phyloP scores from a whole-genome alignment of 2,797 vertebrate species.

The Acanthurus tractus region DNA sequence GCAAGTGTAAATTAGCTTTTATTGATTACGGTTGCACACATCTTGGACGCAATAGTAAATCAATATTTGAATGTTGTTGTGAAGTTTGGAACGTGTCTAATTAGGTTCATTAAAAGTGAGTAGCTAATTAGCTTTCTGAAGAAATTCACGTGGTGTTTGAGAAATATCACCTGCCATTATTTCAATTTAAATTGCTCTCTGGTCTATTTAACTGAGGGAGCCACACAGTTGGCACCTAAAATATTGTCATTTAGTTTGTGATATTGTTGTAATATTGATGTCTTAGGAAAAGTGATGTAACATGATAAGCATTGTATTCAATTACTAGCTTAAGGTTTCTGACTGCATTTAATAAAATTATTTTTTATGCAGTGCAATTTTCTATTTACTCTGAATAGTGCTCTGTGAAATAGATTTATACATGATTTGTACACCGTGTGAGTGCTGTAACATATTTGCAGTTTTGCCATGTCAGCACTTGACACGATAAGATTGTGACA shows the following conservation, averaged over 20 bases:
- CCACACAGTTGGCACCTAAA: neutral
- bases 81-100: constrained; percentile 61
- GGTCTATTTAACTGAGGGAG: neutral
- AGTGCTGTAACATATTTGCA: neutral
- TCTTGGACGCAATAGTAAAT: constrained; percentile 57
- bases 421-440: no score
- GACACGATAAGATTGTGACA: constrained; percentile 5
- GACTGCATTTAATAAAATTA: no score
- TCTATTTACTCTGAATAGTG: no score
- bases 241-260: neutral
- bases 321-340: no score
- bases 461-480: constrained; percentile 5
- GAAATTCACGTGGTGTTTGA: constrained; percentile 53
- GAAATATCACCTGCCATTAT: constrained; percentile 42
- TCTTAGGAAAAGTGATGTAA: no score
- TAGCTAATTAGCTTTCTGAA: constrained; percentile 57
- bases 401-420: no score
- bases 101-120: constrained; percentile 68
- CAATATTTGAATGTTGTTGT: constrained; percentile 61
- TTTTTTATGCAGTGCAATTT: no score
- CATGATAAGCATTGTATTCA: no score
- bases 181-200: constrained; percentile 44
- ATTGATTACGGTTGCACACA: constrained; percentile 68
- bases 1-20: constrained; percentile 53
- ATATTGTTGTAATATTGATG: no score